Evolutionary conservation across 2,113 vertebrate species (phyloP).

Genomic region (Orientallactaga bullata): DNA sequence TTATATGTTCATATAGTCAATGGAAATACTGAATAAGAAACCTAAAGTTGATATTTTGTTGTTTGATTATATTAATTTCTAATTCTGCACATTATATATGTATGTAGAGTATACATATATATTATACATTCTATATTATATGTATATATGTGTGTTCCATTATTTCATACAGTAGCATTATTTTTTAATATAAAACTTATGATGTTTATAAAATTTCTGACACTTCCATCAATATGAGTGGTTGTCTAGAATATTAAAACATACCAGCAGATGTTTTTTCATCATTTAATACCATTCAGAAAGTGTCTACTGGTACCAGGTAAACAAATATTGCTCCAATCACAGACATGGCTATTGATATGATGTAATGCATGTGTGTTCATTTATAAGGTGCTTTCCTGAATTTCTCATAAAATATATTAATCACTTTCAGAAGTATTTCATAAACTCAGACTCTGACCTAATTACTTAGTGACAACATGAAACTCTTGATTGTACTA

Average conservation of each 20-base stretch:
- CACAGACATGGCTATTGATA: neutral
- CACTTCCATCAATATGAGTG: neutral
- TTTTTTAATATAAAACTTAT: too few relatives aligned
- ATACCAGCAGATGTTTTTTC: neutral
- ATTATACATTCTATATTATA: too few relatives aligned
- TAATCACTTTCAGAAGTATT: neutral
- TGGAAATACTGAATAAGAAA: neutral
- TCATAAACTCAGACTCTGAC: neutral
- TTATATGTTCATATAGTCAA: neutral
- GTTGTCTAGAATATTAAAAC: neutral
- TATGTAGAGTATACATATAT: too few relatives aligned
- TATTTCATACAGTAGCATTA: too few relatives aligned
- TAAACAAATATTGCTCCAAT: neutral
- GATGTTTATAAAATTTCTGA: too few relatives aligned
- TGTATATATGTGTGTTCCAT: too few relatives aligned
- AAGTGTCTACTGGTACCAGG: neutral
- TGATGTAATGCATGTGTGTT: neutral
- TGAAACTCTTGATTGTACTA: neutral
- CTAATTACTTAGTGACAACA: neutral
- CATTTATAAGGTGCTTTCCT: neutral
- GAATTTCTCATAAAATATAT: neutral
- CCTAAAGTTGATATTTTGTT: neutral
- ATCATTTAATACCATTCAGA: neutral
- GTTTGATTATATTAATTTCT: neutral
- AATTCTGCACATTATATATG: neutral